Evolutionary conservation across 2,797 vertebrate genomes (phyloP).

Genomic region (Xyrichtys novacula): DNA sequence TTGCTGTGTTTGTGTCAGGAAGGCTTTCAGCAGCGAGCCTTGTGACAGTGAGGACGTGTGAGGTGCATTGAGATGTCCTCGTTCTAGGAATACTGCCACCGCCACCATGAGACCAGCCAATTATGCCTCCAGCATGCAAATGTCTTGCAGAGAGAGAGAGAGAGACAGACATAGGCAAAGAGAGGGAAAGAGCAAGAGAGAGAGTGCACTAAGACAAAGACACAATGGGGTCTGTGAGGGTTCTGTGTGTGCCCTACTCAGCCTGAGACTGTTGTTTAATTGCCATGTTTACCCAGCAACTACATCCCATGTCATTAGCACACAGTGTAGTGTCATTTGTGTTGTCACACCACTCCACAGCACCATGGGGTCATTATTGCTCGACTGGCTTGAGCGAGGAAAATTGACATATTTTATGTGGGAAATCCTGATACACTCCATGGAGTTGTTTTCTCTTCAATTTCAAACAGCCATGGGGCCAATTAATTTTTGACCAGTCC

Average conservation of each 20-base stretch:
- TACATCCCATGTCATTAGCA: slow-evolving; percentile 86
- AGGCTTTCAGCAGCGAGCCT: slow-evolving; percentile 91
- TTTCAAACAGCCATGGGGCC: slow-evolving; percentile 83
- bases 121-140: slow-evolving; percentile 89
- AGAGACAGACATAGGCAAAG: slow-evolving; percentile 44
- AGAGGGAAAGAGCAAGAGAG: slow-evolving; percentile 52
- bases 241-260: slow-evolving; percentile 80
- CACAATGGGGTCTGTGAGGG: slow-evolving; percentile 82
- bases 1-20: slow-evolving; percentile 95
- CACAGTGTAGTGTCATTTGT: slow-evolving; percentile 86
- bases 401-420: slow-evolving; percentile 86
- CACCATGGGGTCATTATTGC: slow-evolving; percentile 85
- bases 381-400: slow-evolving; percentile 78
- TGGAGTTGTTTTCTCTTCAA: slow-evolving; percentile 78
- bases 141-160: slow-evolving; percentile 72
- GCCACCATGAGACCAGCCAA: slow-evolving; percentile 86
- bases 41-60: slow-evolving; percentile 93
- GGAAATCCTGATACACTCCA: slow-evolving; percentile 81
- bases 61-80: slow-evolving; percentile 97
- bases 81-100: slow-evolving; percentile 91
- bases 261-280: slow-evolving; percentile 85
- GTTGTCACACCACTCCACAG: slow-evolving; percentile 81
- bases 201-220: slow-evolving; percentile 77
- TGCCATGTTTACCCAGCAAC: slow-evolving; percentile 86
- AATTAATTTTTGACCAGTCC: slow-evolving; percentile 85